Conservation (phyloP, 2,888 invertebrate species). For the Chaetogeoica ovagalla region DNA sequence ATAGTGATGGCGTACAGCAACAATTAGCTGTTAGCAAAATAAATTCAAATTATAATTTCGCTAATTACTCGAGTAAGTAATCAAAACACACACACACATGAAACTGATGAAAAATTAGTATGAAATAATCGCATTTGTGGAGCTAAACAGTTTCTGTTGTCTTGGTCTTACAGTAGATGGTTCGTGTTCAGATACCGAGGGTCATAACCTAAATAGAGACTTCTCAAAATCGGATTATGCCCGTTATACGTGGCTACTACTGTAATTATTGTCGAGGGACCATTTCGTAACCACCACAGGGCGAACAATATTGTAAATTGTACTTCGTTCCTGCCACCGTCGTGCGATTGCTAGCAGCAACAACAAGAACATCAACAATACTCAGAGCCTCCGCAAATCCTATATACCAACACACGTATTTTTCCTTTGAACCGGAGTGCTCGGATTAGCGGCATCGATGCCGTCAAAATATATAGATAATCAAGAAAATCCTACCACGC, state of each 20-base stretch:
- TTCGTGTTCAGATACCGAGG: not conserved
- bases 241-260: not conserved
- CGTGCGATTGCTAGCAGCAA: not conserved
- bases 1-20: too few species aligned
- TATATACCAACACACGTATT: not conserved
- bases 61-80: too few species aligned
- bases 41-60: too few species aligned
- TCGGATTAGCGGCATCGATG: too few species aligned
- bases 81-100: not conserved
- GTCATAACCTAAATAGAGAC: conserved; percentile 48
- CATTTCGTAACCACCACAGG: conserved; percentile 23
- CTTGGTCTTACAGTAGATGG: not conserved
- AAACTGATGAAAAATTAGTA: not conserved
- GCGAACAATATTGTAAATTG: conserved; percentile 36
- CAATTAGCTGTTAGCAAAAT: too few species aligned
- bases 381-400: conserved; percentile 4
- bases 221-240: conserved; percentile 39
- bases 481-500: too few species aligned
- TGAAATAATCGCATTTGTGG: conserved; percentile 10
- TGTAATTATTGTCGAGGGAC: conserved; percentile 41
- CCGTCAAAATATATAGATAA: too few species aligned
- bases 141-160: not conserved
- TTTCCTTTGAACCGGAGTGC: not conserved
- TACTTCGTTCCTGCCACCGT: not conserved
- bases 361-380: conserved; percentile 17